Evolutionary conservation across 2,797 vertebrate species (phyloP).

Genomic region (Remorina albescens): DNA sequence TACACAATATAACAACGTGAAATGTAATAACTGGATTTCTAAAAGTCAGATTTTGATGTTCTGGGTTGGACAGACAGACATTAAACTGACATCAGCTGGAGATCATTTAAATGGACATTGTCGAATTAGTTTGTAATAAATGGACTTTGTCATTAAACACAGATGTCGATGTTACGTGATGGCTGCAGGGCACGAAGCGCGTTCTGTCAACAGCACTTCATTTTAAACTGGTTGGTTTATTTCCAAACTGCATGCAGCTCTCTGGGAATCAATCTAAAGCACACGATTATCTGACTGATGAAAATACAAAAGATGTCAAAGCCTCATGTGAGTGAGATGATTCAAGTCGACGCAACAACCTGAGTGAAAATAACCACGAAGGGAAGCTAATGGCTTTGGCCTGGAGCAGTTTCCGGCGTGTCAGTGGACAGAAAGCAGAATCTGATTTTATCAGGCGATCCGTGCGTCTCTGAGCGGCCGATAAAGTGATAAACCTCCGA

Average conservation of each 20-base stretch:
- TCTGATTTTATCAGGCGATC: slow-evolving; percentile 49
- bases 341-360: neutral
- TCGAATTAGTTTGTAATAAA: no score
- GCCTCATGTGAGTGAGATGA: slow-evolving; percentile 17
- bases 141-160: no score
- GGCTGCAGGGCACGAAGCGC: neutral
- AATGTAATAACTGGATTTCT: no score
- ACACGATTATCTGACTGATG: neutral
- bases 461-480: slow-evolving; percentile 20
- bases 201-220: neutral
- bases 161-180: neutral
- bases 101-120: no score
- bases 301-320: neutral
- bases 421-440: slow-evolving; percentile 44
- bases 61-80: no score
- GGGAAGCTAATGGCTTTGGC: slow-evolving; percentile 45
- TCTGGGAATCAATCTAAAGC: neutral
- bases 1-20: no score
- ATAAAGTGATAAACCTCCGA: slow-evolving; percentile 39
- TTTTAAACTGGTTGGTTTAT: neutral
- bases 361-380: slow-evolving; percentile 32
- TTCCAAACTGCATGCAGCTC: no score
- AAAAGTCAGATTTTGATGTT: no score
- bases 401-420: slow-evolving; percentile 31
- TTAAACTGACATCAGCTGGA: no score